Conservation (phyloP, 2,888 invertebrate species). For the Zygogramma bicolorata region DNA sequence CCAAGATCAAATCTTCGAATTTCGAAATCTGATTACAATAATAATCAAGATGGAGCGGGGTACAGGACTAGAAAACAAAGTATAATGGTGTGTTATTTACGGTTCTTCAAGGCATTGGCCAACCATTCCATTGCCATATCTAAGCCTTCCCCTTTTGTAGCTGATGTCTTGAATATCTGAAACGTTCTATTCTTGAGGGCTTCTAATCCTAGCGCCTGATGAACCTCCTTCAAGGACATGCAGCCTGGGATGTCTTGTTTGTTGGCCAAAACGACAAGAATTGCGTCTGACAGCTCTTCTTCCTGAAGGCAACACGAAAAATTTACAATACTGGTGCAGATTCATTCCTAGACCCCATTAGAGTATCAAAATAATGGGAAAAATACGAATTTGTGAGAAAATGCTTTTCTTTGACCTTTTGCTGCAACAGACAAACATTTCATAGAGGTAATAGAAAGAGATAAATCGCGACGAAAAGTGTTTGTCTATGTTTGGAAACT, state of each 20-base stretch:
- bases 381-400: too few relatives aligned
- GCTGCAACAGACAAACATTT: too few relatives aligned
- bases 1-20: slow-evolving; percentile 28
- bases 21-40: slow-evolving; percentile 38
- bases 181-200: slow-evolving; percentile 96
- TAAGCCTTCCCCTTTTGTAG: slow-evolving; percentile 96
- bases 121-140: slow-evolving; percentile 99
- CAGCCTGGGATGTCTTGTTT: slow-evolving; percentile 99
- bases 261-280: slow-evolving; percentile 96
- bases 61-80: slow-evolving; percentile 50
- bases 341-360: too few relatives aligned
- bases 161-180: slow-evolving; percentile 99
- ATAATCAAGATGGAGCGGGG: slow-evolving; percentile 31
- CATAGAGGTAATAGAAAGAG: too few relatives aligned
- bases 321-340: slow-evolving; percentile 2
- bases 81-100: slow-evolving; percentile 76
- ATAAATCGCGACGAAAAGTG: too few relatives aligned
- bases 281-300: slow-evolving; percentile 95
- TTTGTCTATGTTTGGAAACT: too few relatives aligned
- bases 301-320: slow-evolving; percentile 75
- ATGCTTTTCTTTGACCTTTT: too few relatives aligned
- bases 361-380: too few relatives aligned
- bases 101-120: slow-evolving; percentile 88
- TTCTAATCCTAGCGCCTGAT: slow-evolving; percentile 94
- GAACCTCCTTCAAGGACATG: slow-evolving; percentile 96